Base-by-base conservation (phyloP, 2,113 vertebrate genomes). In the Cynopterus brachyotis region DNA sequence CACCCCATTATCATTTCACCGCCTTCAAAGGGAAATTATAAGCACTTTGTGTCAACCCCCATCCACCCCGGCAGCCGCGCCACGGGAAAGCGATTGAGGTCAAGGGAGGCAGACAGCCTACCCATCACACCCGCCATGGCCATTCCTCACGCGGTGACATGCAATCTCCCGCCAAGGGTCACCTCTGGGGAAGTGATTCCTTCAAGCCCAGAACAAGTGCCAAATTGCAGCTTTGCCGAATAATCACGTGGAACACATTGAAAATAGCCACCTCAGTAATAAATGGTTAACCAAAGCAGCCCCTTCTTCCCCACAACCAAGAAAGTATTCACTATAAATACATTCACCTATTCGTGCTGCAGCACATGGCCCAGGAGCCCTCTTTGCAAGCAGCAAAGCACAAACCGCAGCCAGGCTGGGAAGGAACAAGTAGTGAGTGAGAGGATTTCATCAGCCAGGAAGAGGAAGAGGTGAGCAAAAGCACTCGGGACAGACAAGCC, bases 101-200 rank as follows among this genome's bases (percentile, higher is more conserved):
- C 98, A 98, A 95, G 94, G 96, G 97, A 98, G 98, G 98, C 98
- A 96, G 98, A 97, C 98, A 98, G 98, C 98, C 98, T 97, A 98
- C 98, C 98, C 98, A 98, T 98, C 98, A 98, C 50, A 78, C 96
- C 96, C 9, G 89, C 97, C 91, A 1, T 55, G 96, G 96, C 97
- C 97, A 98, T 98, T 97, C 97, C 97, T 98, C 98, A 98, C 93
- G 88, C 94, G 15, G 83, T 98, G 98, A 98, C 98, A 98, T 19
- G 76, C 98, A 98, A 98, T 70, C 79, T 75, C 97, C 85, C 92
- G 84, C 98, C 50, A 0, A 98, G 98, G 98, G 98, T 99, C 99
- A 98, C 98, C 98, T 98, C 98, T 98, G 98, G 66, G 97, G 98
- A 97, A 98, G 94, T 76, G 97, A 98, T 97, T 98, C 98, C 97